Conservation (phyloP, 2,888 invertebrate species). For the Pseudococcus viburni region DNA sequence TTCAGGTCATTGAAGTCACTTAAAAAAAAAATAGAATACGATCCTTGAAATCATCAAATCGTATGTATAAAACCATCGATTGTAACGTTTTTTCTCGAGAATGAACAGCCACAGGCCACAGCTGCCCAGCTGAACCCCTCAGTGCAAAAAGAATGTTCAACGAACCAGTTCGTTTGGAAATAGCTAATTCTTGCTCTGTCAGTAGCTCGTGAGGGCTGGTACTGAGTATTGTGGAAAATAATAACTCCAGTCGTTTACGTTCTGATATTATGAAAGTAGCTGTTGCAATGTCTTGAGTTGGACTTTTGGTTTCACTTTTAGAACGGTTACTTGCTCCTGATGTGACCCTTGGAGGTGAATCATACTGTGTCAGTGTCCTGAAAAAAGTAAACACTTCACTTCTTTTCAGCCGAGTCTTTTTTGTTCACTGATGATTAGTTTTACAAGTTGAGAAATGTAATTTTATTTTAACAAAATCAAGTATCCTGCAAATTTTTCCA, state of each 20-base stretch:
- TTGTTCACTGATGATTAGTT: too few relatives aligned
- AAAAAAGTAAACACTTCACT: conserved; percentile 58
- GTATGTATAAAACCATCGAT: too few relatives aligned
- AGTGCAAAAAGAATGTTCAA: neutral
- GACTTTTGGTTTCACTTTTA: neutral
- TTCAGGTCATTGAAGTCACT: too few relatives aligned
- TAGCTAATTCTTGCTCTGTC: conserved; percentile 13
- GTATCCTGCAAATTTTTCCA: too few relatives aligned
- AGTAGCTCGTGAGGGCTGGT: neutral
- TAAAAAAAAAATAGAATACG: too few relatives aligned
- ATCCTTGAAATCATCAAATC: too few relatives aligned
- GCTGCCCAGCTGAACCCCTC: neutral
- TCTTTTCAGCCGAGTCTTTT: too few relatives aligned
- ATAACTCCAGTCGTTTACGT: conserved; percentile 2
- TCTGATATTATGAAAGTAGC: conserved; percentile 10
- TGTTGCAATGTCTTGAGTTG: neutral
- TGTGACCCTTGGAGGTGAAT: conserved; percentile 73
- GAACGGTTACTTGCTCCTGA: conserved; percentile 7
- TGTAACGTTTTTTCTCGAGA: too few relatives aligned
- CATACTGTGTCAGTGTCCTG: conserved; percentile 81
- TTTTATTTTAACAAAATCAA: too few relatives aligned
- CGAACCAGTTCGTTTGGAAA: conserved; percentile 42
- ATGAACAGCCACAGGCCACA: too few relatives aligned
- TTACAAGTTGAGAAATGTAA: too few relatives aligned
- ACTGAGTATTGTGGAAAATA: conserved; percentile 7